Evolutionary conservation across 2,113 vertebrate genomes (phyloP).

Genomic region (Steatornis caripensis): DNA sequence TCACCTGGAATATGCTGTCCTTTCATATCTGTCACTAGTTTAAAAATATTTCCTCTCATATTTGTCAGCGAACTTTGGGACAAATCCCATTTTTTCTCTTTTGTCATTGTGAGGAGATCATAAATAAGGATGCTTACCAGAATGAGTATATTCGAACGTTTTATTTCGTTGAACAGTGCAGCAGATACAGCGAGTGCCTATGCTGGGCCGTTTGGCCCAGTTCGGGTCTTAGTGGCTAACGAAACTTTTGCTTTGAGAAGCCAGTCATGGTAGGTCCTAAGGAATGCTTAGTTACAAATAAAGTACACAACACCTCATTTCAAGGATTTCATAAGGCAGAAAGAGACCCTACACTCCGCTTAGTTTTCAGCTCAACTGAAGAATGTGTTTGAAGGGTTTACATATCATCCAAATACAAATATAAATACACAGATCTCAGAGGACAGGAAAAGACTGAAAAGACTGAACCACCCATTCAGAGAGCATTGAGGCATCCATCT

Average conservation of each 20-base stretch:
- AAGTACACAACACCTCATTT: not conserved
- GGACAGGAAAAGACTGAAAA: not conserved
- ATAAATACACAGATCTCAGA: not conserved
- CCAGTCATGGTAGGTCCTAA: not conserved
- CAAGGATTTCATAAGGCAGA: not conserved
- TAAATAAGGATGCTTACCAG: not conserved
- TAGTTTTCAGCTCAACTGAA: not conserved
- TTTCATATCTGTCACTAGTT: slow-evolving; percentile 9
- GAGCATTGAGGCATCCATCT: rapidly evolving
- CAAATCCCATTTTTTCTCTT: not conserved
- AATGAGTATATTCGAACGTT: not conserved
- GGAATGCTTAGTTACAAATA: not conserved
- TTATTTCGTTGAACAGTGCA: not conserved
- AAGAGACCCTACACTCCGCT: rapidly evolving
- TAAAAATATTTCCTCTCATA: slow-evolving; percentile 8
- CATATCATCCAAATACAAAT: not conserved
- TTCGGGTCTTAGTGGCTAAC: not conserved
- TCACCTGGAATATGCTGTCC: slow-evolving; percentile 44
- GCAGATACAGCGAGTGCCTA: not conserved
- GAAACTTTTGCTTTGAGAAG: not conserved
- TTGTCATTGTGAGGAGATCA: not conserved
- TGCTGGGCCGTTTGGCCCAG: not conserved
- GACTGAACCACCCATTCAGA: not conserved
- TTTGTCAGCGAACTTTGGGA: not conserved
- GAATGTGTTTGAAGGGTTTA: not conserved